A percentile compares a stretch with the other conserved stretches of the same genome.
Evolutionary conservation across 2,888 invertebrate species (phyloP).

Genomic region (Apoda limacodes): DNA sequence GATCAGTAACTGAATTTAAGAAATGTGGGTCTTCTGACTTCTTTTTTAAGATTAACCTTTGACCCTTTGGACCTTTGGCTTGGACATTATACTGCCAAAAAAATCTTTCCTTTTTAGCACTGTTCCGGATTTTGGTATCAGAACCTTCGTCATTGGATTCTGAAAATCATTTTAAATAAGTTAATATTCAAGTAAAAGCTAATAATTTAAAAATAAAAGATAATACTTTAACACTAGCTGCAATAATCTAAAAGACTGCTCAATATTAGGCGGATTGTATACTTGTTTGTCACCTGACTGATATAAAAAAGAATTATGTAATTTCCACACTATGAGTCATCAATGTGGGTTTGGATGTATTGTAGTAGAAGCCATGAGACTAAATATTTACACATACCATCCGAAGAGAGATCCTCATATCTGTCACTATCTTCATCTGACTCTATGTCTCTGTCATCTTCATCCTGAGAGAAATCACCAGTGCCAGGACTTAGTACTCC

Average conservation of each 20-base stretch:
- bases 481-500: slow-evolving; percentile 87
- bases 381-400: slow-evolving; percentile 68
- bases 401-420: slow-evolving; percentile 88
- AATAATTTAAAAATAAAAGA: too few species aligned
- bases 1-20: slow-evolving; percentile 91
- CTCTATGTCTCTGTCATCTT: slow-evolving; percentile 78
- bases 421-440: slow-evolving; percentile 89
- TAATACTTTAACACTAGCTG: too few species aligned
- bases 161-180: too few species aligned
- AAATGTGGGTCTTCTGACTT: slow-evolving; percentile 93
- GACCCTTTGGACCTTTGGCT: slow-evolving; percentile 97
- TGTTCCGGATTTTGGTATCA: slow-evolving; percentile 49
- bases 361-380: slow-evolving; percentile 17
- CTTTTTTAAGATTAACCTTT: slow-evolving; percentile 85
- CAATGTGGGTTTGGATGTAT: not conserved
- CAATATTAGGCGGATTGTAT: too few species aligned
- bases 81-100: slow-evolving; percentile 99
- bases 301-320: slow-evolving; percentile 3
- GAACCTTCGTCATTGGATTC: slow-evolving; percentile 76
- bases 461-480: slow-evolving; percentile 83
- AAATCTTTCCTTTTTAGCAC: slow-evolving; percentile 82
- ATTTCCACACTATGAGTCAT: not conserved
- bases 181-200: too few species aligned
- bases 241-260: too few species aligned
- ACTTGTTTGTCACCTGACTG: too few species aligned